A percentile compares a stretch with the other conserved stretches of the same genome.
These are phyloP conservation scores for Mycalesis mineus DNA, from an alignment of 2,888 invertebrate species.

Conservation along the genomic window DNA sequence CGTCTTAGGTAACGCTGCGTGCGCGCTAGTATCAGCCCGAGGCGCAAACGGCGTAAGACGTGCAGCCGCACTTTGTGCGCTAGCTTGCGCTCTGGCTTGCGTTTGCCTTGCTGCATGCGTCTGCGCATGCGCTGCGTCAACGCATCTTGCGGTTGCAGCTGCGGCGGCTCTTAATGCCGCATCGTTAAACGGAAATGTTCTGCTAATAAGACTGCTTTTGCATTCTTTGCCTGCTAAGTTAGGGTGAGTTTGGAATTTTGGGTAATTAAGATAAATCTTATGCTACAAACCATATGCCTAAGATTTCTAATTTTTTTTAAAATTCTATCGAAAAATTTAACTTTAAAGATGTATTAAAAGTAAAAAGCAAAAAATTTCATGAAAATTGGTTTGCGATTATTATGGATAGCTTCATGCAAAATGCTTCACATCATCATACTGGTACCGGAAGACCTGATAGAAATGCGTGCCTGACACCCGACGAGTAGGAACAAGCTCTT, in stretches of 20 bases:
- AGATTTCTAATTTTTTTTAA: too few species aligned
- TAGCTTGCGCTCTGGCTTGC: constrained; percentile 59
- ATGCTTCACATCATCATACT: too few species aligned
- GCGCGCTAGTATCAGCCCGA: constrained; percentile 56
- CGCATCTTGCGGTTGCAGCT: constrained; percentile 56
- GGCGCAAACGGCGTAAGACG: constrained; percentile 58
- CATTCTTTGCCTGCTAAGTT: constrained; percentile 65
- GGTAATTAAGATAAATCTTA: too few species aligned
- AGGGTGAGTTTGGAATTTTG: constrained; percentile 41
- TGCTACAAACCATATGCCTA: too few species aligned
- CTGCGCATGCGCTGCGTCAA: constrained; percentile 52
- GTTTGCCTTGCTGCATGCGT: constrained; percentile 58
- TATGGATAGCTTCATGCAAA: too few species aligned
- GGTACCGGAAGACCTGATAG: too few species aligned
- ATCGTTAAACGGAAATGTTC: constrained; percentile 65
- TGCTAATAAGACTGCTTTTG: constrained; percentile 58
- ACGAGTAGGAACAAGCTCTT: too few species aligned
- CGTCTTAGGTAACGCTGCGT: constrained; percentile 61
- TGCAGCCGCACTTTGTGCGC: constrained; percentile 59
- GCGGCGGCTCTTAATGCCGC: constrained; percentile 67
- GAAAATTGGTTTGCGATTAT: too few species aligned
- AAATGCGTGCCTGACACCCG: too few species aligned
- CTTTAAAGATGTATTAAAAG: too few species aligned
- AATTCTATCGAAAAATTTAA: too few species aligned
- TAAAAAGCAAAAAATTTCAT: too few species aligned